These are phyloP conservation scores for Drosophila fuyamai DNA, from an alignment of 1,140 invertebrate genomes.

Conservation along the genomic window DNA sequence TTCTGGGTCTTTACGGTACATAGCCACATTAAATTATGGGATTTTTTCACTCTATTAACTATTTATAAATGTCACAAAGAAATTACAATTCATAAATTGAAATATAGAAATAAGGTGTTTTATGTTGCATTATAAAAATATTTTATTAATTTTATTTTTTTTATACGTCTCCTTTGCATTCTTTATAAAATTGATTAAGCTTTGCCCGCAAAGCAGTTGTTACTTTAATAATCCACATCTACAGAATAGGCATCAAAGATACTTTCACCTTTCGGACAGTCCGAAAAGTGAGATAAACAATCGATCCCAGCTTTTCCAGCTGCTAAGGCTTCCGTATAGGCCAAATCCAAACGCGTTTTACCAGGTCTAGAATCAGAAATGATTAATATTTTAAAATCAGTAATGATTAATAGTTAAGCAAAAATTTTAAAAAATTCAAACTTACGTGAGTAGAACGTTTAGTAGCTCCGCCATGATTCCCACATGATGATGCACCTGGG, in stretches of 20 bases:
- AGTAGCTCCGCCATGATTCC: conserved; percentile 73
- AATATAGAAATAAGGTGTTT: too few relatives aligned
- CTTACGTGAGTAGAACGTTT: conserved; percentile 75
- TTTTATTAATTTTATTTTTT: not conserved
- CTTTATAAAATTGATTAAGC: not conserved
- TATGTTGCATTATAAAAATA: not conserved
- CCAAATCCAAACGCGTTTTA: conserved; percentile 43
- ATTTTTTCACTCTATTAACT: not conserved
- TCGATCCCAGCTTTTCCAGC: conserved; percentile 66
- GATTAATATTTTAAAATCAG: too few relatives aligned
- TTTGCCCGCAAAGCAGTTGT: conserved; percentile 23
- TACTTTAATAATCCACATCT: conserved; percentile 34
- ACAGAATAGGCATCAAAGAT: conserved; percentile 60
- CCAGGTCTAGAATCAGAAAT: conserved; percentile 57
- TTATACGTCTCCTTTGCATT: not conserved
- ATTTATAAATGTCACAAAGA: too few relatives aligned
- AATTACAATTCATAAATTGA: too few relatives aligned
- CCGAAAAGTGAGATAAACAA: conserved; percentile 47
- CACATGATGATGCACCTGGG: conserved; percentile 73
- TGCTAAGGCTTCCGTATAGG: conserved; percentile 53
- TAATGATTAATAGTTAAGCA: too few relatives aligned
- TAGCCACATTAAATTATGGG: too few relatives aligned
- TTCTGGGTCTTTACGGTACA: too few relatives aligned
- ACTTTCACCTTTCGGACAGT: conserved; percentile 62
- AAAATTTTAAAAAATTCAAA: not conserved